Base-by-base conservation (phyloP, 2,113 vertebrate species). In the Pterocles gutturalis region DNA sequence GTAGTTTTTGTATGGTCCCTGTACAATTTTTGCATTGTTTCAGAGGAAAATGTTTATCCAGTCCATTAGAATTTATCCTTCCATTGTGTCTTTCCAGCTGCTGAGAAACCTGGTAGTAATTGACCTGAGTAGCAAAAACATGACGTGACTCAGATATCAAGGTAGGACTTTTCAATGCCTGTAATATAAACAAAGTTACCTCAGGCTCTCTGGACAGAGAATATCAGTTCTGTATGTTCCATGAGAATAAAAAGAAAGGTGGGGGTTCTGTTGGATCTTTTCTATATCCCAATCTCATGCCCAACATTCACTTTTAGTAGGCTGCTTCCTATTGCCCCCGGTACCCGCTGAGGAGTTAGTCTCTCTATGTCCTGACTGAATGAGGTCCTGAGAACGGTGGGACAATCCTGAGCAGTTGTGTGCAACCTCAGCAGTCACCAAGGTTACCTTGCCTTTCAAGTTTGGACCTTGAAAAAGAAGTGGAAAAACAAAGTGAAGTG, bases 401-500 rank as follows among this genome's bases (percentile, higher is more conserved):
- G 26, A 54, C 86, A 60, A 9, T 17, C 79, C 33, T 71, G 26
- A 79, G 60, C 60, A 51, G 34, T 43, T 34, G 46, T 62, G 51
- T 70, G 58, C 0, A 1, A 89, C 89, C 54, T 61, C 69, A 29
- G 46, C 55, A 53, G 29, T 58, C 76, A 57, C 36, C 75, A 90
- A 87, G 76, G 85, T 89, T 75, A 65, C 34, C 20, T 71, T 72
- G 82, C 36, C 65, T 94, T 91, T 90, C 72, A 90, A 62, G 53
- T 65, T 0, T 48, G 29, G 73, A 29, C 28, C 2, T 2, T 10
- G 51, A 29, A 75, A 91, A 84, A 89, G 78, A 75, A 87, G 57
- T 69, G 69, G 62, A 66, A 94, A 91, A 90, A n/a, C 60, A 77
- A 93, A 87, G 91, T 73, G 66, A 96, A 94, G 76, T 81, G 18